Conservation (phyloP, 30 jellyfish, hydroid and myxozoan species). For the Turritopsis dohrnii region DNA sequence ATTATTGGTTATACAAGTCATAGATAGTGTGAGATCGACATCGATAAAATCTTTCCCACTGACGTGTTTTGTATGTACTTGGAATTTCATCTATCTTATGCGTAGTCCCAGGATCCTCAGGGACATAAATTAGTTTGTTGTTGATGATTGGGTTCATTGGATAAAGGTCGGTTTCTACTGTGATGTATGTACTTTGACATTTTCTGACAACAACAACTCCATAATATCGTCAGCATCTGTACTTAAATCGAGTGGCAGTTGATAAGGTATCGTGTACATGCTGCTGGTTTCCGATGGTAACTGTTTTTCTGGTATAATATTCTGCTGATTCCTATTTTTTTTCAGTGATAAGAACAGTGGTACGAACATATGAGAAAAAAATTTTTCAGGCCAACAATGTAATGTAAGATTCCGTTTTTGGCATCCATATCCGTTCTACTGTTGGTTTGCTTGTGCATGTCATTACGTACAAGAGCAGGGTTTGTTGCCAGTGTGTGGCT, state of each 20-base stretch:
- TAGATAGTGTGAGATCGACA: not conserved
- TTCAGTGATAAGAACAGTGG: too few species aligned
- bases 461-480: slow-evolving; percentile 34
- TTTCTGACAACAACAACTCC: slow-evolving; percentile 13
- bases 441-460: slow-evolving; percentile 29
- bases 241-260: slow-evolving; percentile 19
- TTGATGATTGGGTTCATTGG: slow-evolving; percentile 30
- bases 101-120: slow-evolving; percentile 11
- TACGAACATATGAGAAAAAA: too few species aligned
- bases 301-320: slow-evolving; percentile 24
- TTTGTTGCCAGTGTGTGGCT: slow-evolving; percentile 21
- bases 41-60: not conserved
- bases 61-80: not conserved
- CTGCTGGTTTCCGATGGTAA: slow-evolving; percentile 38
- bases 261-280: slow-evolving; percentile 34
- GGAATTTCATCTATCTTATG: not conserved
- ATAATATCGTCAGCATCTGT: not conserved
- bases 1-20: not conserved
- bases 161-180: slow-evolving; percentile 24
- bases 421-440: too few species aligned
- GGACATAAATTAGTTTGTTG: slow-evolving; percentile 19
- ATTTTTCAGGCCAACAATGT: too few species aligned
- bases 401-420: too few species aligned
- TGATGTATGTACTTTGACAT: slow-evolving; percentile 24
- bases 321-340: slow-evolving; percentile 37